Evolutionary conservation across 2,113 vertebrate species (phyloP).

Genomic region (Tursiops truncatus): DNA sequence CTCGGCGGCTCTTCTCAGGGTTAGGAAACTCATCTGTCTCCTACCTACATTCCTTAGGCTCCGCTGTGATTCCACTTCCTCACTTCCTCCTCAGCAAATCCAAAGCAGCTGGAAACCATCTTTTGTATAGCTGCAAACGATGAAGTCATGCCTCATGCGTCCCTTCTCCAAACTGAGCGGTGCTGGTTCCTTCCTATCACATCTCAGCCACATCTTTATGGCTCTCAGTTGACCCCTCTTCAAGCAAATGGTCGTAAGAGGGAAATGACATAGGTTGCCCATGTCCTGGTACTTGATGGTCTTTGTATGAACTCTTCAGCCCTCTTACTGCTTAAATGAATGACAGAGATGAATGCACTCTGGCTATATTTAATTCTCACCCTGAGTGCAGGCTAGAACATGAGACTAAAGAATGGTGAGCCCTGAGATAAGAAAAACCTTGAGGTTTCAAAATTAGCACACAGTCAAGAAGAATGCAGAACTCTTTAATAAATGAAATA

Average conservation of each 20-base stretch:
- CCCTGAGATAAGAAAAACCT: not conserved
- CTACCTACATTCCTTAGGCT: not conserved
- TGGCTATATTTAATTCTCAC: not conserved
- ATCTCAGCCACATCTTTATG: not conserved
- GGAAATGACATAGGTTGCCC: not conserved
- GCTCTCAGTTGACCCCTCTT: not conserved
- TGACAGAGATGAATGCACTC: not conserved
- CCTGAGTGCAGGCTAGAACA: not conserved
- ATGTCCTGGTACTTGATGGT: not conserved
- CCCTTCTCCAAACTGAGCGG: not conserved
- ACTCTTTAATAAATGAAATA: not conserved
- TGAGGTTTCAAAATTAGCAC: conserved; percentile 5
- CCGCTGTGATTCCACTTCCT: not conserved
- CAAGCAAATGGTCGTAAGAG: not conserved
- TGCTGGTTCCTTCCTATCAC: not conserved
- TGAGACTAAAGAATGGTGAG: not conserved
- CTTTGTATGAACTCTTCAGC: not conserved
- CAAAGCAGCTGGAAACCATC: conserved; percentile 24
- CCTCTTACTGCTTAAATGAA: not conserved
- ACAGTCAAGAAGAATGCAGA: not conserved
- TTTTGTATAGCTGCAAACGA: not conserved
- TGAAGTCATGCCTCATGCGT: not conserved
- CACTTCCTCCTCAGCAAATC: not conserved
- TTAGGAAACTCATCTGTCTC: not conserved
- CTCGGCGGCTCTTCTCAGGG: not conserved